phyloP scores from a whole-genome alignment of 2,113 vertebrate genomes.

The Apteryx mantelli region DNA sequence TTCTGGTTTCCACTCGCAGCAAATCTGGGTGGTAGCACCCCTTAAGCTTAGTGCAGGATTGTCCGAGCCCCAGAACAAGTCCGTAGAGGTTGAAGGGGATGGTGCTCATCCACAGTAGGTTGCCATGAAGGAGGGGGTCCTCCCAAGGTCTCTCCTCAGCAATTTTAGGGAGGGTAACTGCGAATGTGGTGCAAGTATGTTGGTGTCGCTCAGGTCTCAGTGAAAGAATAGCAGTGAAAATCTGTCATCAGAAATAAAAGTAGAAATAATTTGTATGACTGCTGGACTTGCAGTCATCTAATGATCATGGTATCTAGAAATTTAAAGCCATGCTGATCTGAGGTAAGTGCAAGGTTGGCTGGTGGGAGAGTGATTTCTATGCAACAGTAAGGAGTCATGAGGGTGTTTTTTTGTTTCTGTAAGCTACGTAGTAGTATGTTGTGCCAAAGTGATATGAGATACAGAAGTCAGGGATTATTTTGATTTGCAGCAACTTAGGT shows the following conservation, averaged over 20 bases:
- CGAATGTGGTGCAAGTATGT: not conserved
- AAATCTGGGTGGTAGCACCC: not conserved
- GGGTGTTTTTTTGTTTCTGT: not conserved
- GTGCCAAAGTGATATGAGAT: not conserved
- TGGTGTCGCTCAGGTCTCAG: not conserved
- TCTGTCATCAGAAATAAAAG: not conserved
- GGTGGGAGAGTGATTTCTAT: not conserved
- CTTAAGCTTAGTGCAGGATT: not conserved
- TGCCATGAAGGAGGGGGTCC: not conserved
- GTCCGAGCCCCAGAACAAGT: not conserved
- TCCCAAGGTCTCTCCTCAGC: not conserved
- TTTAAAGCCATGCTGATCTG: not conserved
- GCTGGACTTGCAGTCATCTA: not conserved
- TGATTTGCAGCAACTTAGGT: not conserved
- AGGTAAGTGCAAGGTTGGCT: not conserved
- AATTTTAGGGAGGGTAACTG: not conserved
- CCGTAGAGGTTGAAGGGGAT: not conserved
- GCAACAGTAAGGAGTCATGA: not conserved
- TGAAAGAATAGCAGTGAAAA: not conserved
- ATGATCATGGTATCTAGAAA: not conserved
- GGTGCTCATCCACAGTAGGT: not conserved
- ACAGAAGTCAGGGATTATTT: not conserved
- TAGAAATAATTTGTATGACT: not conserved
- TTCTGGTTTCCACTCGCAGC: not conserved
- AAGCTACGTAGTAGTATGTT: not conserved